These are phyloP conservation scores for Lutjanus argentimaculatus DNA, from an alignment of 2,797 vertebrate species.

Conservation along the genomic window DNA sequence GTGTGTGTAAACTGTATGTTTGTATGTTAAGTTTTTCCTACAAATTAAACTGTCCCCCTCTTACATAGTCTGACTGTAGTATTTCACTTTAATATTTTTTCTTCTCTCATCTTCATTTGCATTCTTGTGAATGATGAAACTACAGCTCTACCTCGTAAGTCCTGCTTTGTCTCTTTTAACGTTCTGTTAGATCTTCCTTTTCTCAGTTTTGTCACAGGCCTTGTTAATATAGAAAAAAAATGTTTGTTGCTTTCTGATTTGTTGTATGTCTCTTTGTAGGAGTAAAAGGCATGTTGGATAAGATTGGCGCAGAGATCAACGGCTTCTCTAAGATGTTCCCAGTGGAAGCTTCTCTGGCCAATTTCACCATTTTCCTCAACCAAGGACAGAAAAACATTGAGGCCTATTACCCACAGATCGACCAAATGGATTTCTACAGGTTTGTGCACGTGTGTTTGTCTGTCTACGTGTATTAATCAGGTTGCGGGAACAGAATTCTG, in stretches of 20 bases:
- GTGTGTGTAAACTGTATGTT: neutral
- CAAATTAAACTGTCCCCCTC: neutral
- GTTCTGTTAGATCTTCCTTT: neutral
- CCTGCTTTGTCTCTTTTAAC: neutral
- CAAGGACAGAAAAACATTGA: slow-evolving; percentile 86
- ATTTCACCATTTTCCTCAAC: slow-evolving; percentile 88
- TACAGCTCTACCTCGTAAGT: slow-evolving; percentile 87
- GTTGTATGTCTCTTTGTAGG: slow-evolving; percentile 71
- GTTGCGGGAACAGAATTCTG: neutral
- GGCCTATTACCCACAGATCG: slow-evolving; percentile 87
- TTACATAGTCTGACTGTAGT: slow-evolving; percentile 16
- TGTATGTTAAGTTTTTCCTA: slow-evolving; percentile 14
- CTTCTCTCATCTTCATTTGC: slow-evolving; percentile 36
- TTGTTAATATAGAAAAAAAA: neutral
- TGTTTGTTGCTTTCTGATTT: neutral
- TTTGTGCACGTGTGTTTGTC: slow-evolving; percentile 62
- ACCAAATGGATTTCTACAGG: slow-evolving; percentile 95
- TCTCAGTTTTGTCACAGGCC: neutral
- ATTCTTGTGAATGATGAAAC: slow-evolving; percentile 51
- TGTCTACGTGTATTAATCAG: neutral
- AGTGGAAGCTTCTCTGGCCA: slow-evolving; percentile 86
- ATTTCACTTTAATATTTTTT: slow-evolving; percentile 41
- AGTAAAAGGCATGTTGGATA: slow-evolving; percentile 90
- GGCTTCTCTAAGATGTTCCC: slow-evolving; percentile 86
- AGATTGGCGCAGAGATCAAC: slow-evolving; percentile 87